A percentile compares a stretch with the other conserved stretches of the same genome.
Evolutionary conservation across 1,140 invertebrate species (phyloP).

Genomic region (Drosophila jambulina): DNA sequence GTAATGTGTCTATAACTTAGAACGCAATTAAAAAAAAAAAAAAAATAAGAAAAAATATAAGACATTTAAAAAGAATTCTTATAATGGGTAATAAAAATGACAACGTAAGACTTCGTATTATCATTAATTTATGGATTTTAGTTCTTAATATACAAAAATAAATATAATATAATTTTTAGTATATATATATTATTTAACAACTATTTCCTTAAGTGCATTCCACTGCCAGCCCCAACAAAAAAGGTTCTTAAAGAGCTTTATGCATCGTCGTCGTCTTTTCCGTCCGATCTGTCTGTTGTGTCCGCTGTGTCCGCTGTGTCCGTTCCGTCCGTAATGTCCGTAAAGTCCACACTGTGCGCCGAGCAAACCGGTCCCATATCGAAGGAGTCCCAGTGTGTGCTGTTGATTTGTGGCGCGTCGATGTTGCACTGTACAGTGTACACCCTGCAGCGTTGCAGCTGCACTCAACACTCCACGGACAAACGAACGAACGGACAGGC

Average conservation of each 20-base stretch:
- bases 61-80: too few relatives aligned
- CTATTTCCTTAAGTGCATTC: conserved; percentile 40
- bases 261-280: conserved; percentile 59
- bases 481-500: conserved; percentile 10
- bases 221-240: conserved; percentile 65
- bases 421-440: conserved; percentile 66
- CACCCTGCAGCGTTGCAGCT: conserved; percentile 82
- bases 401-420: conserved; percentile 71
- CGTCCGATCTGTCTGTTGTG: conserved; percentile 8
- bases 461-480: conserved; percentile 56
- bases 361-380: conserved; percentile 55
- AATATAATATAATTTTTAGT: too few relatives aligned
- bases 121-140: too few relatives aligned
- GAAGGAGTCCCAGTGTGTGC: conserved; percentile 39
- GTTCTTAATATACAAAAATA: too few relatives aligned
- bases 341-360: conserved; percentile 18
- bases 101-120: too few relatives aligned
- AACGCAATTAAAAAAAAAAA: too few relatives aligned
- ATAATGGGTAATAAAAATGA: too few relatives aligned
- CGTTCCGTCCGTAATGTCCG: conserved; percentile 24
- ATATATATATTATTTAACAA: neutral
- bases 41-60: too few relatives aligned
- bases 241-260: conserved; percentile 82
- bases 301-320: conserved; percentile 30
- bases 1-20: too few relatives aligned